Conservation (phyloP, 2,888 invertebrate species). For the Blera fallax region DNA sequence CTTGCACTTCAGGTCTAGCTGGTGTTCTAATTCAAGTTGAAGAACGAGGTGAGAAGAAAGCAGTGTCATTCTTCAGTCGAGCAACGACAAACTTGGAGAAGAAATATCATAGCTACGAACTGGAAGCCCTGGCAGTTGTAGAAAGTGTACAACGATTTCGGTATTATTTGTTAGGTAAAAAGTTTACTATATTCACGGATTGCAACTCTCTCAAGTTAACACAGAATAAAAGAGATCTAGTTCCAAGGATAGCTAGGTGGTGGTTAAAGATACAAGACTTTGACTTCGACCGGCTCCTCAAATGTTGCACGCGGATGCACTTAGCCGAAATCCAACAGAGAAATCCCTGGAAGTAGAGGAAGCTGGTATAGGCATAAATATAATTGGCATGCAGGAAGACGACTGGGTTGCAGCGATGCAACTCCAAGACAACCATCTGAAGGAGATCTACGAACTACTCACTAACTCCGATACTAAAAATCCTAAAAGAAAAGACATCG, state of each 20-base stretch:
- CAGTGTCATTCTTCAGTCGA: conserved; percentile 5
- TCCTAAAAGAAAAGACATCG: too few species aligned
- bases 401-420: background rate
- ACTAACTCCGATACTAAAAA: background rate
- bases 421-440: background rate
- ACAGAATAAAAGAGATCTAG: background rate
- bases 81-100: background rate
- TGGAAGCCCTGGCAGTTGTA: conserved; percentile 9
- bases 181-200: background rate
- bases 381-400: background rate
- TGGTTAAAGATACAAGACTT: conserved; percentile 72
- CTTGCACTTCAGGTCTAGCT: background rate
- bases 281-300: conserved; percentile 57
- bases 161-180: background rate
- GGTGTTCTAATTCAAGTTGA: background rate
- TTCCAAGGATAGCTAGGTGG: conserved; percentile 54
- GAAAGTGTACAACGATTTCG: background rate
- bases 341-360: background rate
- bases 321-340: conserved; percentile 63
- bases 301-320: conserved; percentile 69
- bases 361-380: background rate
- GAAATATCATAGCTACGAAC: conserved; percentile 22
- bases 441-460: background rate
- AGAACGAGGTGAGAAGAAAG: background rate
- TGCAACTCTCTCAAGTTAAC: background rate